Evolutionary conservation across 2,888 invertebrate species (phyloP).

Genomic region (Leptinotarsa juncta): DNA sequence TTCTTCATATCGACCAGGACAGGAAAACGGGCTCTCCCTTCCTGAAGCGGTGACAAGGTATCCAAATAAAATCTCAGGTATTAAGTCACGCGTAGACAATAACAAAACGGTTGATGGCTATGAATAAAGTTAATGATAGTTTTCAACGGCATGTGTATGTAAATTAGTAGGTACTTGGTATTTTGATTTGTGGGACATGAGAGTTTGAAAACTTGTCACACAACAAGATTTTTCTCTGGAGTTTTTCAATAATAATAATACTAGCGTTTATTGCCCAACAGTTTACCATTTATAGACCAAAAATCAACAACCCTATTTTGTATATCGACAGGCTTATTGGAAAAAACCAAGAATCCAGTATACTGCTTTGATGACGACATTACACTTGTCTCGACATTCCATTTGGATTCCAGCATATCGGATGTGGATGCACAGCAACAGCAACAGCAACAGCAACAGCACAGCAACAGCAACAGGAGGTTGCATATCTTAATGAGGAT

Average conservation of each 20-base stretch:
- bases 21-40: conserved; percentile 36
- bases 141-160: conserved; percentile 6
- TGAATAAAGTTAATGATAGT: conserved; percentile 10
- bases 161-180: neutral
- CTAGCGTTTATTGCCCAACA: neutral
- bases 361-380: no score
- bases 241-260: neutral
- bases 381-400: no score
- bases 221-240: neutral
- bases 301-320: no score
- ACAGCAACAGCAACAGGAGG: fast-evolving
- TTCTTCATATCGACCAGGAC: conserved; percentile 18
- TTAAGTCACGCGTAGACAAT: conserved; percentile 15
- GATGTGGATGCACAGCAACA: no score
- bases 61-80: neutral
- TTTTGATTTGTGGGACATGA: neutral
- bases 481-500: no score
- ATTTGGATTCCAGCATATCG: no score
- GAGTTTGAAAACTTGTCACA: neutral
- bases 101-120: conserved; percentile 5
- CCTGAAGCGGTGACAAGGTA: conserved; percentile 15
- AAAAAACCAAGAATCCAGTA: no score
- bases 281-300: no score
- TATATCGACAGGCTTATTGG: no score
- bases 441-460: no score